Evolutionary conservation across 2,888 invertebrate species (phyloP).

Genomic region (Epistrophe grossulariae): DNA sequence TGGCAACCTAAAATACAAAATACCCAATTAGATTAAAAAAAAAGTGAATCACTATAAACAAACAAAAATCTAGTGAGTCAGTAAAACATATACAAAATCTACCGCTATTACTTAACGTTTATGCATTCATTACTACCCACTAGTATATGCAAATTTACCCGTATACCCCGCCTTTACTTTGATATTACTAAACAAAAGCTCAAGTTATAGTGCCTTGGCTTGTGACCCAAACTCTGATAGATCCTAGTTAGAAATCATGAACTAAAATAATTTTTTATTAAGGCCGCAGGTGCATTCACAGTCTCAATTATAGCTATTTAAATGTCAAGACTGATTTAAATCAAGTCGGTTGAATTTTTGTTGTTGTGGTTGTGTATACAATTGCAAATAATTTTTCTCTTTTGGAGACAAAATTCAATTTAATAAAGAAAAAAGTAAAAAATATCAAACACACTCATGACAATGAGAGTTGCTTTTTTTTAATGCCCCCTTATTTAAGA

Average conservation of each 20-base stretch:
- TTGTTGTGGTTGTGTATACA: background rate
- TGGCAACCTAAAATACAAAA: too few relatives aligned
- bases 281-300: constrained; percentile 18
- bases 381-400: background rate
- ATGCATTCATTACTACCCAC: constrained; percentile 27
- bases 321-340: constrained; percentile 36
- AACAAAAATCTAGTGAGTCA: constrained; percentile 7
- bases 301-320: background rate
- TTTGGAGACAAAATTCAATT: constrained; percentile 12
- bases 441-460: background rate
- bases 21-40: background rate
- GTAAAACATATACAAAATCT: constrained; percentile 4
- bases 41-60: background rate
- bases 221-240: constrained; percentile 1
- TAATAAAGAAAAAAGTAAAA: background rate
- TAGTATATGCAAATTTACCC: constrained; percentile 5
- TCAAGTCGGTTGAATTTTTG: background rate
- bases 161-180: background rate
- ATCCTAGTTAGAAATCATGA: constrained; percentile 9
- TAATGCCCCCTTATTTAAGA: background rate
- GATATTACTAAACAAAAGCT: background rate
- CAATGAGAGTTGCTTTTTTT: constrained; percentile 6
- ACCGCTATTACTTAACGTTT: constrained; percentile 19
- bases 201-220: background rate
- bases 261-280: background rate